Base-by-base conservation (phyloP, 2,797 vertebrate genomes). In the Characodon lateralis region DNA sequence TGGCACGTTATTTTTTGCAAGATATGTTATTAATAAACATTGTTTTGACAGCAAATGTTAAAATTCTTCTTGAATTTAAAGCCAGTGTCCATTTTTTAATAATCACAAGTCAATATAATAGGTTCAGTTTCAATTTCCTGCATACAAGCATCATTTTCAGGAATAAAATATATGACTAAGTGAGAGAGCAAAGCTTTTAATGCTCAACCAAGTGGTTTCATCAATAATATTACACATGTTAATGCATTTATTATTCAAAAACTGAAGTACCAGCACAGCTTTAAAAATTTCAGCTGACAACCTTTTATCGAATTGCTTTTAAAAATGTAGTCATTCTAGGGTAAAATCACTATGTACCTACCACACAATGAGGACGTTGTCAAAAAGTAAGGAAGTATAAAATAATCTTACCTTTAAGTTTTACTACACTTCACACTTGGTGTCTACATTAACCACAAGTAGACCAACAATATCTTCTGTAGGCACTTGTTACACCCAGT, bases 401-500 rank as follows among this genome's bases (percentile, higher is more conserved):
- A 77, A 58, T 22, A 74, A 55, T 53, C 92, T 91, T 89, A 92
- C 93, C 91, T 78, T 84, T 83, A 31, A 55, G 72, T 61, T 72
- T 87, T 70, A 43, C 76, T 83, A 79, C 13, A 16, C 84, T 71
- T 58, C 1, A 14, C 76, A 80, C 87, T 83, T 88, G 69, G 35
- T 74, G 78, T 74, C 81, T 90, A 83, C 81, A 84, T 74, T 72
- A 82, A 83, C 90, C 59, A 74, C 81, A 85, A 89, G 90, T 76
- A 84, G 80, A 73, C 89, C 87, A 85, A 88, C 86, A 80, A 51
- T 84, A 88, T 91, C 81, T 90, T 83, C 79, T 77, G 88, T 76
- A 83, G 85, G 77, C 72, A 90, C 88, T 92, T 93, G 90, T 90
- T 93, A 78, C 91, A 94, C 84, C 78, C 73, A 51, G 85, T 78